Percentiles rank a stretch among this genome's conserved stretches.
Conservation (phyloP, 2,888 invertebrate genomes). For the Drosophila quasianomalipes region DNA sequence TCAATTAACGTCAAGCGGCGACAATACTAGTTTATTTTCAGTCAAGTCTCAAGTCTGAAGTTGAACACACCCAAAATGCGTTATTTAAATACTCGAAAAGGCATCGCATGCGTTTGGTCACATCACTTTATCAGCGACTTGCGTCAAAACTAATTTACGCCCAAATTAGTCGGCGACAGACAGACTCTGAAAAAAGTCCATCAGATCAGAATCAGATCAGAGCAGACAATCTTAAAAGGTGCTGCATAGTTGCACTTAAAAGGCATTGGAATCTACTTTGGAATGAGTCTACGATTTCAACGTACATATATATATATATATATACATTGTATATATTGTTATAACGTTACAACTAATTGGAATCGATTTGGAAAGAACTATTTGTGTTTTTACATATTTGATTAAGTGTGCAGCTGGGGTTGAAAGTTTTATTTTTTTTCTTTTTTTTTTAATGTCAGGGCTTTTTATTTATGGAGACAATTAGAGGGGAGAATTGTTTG, state of each 20-base stretch:
- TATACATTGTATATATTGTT: conserved; percentile 16
- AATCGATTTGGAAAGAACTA: conserved; percentile 58
- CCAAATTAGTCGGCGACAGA: conserved; percentile 54
- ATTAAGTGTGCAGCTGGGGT: conserved; percentile 47
- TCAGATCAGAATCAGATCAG: conserved; percentile 35
- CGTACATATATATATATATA: neutral
- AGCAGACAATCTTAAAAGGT: conserved; percentile 39
- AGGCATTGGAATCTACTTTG: conserved; percentile 18
- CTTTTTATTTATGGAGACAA: conserved; percentile 35
- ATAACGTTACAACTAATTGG: conserved; percentile 64
- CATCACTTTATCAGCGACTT: conserved; percentile 65
- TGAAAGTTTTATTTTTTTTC: conserved; percentile 13
- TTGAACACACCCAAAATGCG: conserved; percentile 1
- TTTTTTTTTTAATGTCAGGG: neutral
- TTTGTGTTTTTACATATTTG: conserved; percentile 52
- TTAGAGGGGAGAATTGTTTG: neutral
- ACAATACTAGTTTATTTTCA: conserved; percentile 30
- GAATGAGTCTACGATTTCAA: conserved; percentile 1
- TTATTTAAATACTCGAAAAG: neutral
- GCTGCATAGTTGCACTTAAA: conserved; percentile 29
- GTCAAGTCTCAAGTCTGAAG: conserved; percentile 2
- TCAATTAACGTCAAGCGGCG: conserved; percentile 69
- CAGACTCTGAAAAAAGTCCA: conserved; percentile 14
- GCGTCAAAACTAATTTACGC: conserved; percentile 70
- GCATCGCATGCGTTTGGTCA: neutral